A percentile compares a stretch with the other conserved stretches of the same genome.
Evolutionary conservation across 2,113 vertebrate species (phyloP).

Genomic region (Neodon shergylaensis): DNA sequence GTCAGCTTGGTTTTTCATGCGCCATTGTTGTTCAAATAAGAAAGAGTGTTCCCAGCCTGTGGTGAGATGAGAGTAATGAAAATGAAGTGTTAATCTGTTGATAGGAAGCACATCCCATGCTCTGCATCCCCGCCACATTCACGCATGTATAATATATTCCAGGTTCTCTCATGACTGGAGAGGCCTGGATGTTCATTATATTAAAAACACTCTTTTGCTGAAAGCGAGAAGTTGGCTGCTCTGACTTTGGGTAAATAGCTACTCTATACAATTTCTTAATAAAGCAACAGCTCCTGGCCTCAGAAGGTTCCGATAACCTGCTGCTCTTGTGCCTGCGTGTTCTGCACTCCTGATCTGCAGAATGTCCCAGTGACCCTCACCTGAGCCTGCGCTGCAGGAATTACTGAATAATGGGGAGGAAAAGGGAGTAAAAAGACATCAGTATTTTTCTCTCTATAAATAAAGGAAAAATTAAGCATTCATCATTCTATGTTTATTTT

Average conservation of each 20-base stretch:
- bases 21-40: constrained; percentile 76
- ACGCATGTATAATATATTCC: constrained; percentile 77
- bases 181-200: constrained; percentile 69
- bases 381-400: background rate
- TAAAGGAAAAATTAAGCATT: constrained; percentile 8
- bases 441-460: constrained; percentile 11
- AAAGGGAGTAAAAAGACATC: constrained; percentile 27
- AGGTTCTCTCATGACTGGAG: constrained; percentile 74
- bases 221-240: constrained; percentile 66
- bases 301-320: constrained; percentile 12
- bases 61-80: constrained; percentile 78
- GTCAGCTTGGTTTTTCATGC: constrained; percentile 74
- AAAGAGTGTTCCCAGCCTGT: constrained; percentile 69
- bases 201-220: constrained; percentile 71
- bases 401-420: background rate
- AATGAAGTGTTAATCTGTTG: constrained; percentile 81
- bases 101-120: constrained; percentile 78
- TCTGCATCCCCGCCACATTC: constrained; percentile 60
- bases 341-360: background rate
- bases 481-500: constrained; percentile 20
- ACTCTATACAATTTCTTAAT: constrained; percentile 64
- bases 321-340: background rate
- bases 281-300: constrained; percentile 22
- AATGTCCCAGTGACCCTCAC: background rate
- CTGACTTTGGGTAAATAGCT: constrained; percentile 60